phyloP scores from a whole-genome alignment of 2,113 vertebrate species.

The Pluvianellus socialis region DNA sequence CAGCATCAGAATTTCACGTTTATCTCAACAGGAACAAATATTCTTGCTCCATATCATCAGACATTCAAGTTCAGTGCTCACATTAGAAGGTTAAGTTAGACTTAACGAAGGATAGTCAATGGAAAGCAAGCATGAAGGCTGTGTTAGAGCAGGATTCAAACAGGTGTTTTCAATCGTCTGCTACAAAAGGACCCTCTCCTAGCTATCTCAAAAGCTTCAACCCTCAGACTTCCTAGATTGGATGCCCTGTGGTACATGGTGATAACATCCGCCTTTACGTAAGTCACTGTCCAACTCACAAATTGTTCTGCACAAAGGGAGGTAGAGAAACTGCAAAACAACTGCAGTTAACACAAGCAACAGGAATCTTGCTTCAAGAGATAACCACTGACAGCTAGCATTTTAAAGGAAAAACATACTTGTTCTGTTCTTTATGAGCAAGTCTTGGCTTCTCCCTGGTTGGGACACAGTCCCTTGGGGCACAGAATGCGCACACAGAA shows the following conservation, averaged over 20 bases:
- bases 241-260: neutral
- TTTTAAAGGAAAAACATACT: slow-evolving; percentile 64
- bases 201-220: neutral
- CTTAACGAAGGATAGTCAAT: neutral
- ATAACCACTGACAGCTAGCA: slow-evolving; percentile 9
- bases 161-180: neutral
- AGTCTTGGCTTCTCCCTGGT: slow-evolving; percentile 67
- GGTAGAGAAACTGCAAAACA: neutral
- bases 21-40: neutral
- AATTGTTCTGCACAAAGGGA: neutral
- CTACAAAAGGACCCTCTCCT: neutral
- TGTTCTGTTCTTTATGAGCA: slow-evolving; percentile 54
- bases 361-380: neutral
- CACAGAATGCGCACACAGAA: slow-evolving; percentile 56
- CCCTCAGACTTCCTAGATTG: neutral
- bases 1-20: neutral
- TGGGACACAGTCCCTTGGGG: slow-evolving; percentile 56
- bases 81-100: neutral
- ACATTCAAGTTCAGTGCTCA: neutral
- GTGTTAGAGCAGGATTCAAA: neutral
- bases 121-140: neutral
- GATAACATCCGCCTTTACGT: neutral
- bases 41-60: neutral
- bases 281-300: slow-evolving; percentile 35
- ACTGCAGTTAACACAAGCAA: neutral